Base-by-base conservation (phyloP, 2,888 invertebrate genomes). In the Polydrusus cervinus region DNA sequence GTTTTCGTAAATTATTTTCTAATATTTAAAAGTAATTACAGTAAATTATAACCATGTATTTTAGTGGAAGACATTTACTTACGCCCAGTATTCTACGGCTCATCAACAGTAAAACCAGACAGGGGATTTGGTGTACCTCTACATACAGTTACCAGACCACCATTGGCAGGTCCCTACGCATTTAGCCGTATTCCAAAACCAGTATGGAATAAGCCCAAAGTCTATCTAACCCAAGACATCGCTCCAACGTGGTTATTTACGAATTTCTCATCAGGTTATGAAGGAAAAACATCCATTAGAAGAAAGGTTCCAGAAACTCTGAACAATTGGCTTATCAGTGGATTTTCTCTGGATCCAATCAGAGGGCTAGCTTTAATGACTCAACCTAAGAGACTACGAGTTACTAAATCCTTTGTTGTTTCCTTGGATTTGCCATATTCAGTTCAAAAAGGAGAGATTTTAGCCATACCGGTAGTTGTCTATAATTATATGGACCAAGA, bases 111-210 rank as follows among this genome's bases (percentile, higher is more conserved):
- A 5, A 88, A 88, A 80, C 87, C 88, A 9, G 88, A 88, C 74
- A 81, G 85, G 72, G 87, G 88, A 47, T 83, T 85, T 49, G 87
- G 86, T 16, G 76, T 87, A 18, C 82, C 85, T 78, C 86, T 89
- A 51, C 91, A 92, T 83, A 89, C 90, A 0, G 92, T 91, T 60
- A 93, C 93, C 0, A 89, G 95, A 79, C 94, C 95, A 13, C 95
- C 96, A 13, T 88, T 93, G 81, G 96, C 95, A 16, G 97, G 96
- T 34, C 96, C 96, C 38, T 97, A 95, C 86, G 96, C 96, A 71
- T 97, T 96, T 89, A 96, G 96, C 83, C 91, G 95, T 71, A 92
- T 96, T 80, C 97, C 96, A 43, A 90, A 93, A 79, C 95, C 95
- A 40, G 90, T 90, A 78, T 93, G 93, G 92, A 91, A 92, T 84